These are phyloP conservation scores for Pseudotriccus pelzelni DNA, from an alignment of 2,797 vertebrate genomes.

Conservation along the genomic window DNA sequence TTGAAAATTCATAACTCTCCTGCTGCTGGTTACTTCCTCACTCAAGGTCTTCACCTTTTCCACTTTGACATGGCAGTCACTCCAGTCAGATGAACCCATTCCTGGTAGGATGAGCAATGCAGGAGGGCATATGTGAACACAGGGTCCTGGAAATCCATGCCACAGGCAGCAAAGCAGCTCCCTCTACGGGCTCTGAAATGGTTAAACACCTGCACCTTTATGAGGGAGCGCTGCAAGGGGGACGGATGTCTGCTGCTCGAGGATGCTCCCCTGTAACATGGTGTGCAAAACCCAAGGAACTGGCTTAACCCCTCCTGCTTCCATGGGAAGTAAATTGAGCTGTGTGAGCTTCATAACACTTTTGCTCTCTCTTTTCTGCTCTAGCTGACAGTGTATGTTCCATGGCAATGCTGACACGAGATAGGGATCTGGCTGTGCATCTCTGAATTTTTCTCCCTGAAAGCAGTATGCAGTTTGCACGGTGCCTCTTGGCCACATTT, in stretches of 20 bases:
- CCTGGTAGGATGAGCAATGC: fast-evolving
- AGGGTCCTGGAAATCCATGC: neutral
- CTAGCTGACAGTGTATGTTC: neutral
- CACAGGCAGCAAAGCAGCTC: constrained; percentile 36
- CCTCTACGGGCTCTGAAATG: neutral
- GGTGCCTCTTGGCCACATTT: neutral
- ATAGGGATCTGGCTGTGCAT: neutral
- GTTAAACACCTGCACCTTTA: neutral
- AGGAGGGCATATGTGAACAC: neutral
- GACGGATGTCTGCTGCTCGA: neutral
- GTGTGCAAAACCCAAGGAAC: neutral
- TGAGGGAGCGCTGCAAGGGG: neutral
- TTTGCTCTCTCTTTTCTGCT: neutral
- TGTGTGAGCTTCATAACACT: neutral
- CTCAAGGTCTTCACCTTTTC: neutral
- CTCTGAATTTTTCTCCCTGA: neutral
- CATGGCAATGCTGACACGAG: neutral
- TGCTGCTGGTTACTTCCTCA: neutral
- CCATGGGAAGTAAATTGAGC: neutral
- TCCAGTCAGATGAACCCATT: neutral
- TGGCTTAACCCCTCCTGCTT: neutral
- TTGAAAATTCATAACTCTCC: neutral
- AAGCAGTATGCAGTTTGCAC: neutral
- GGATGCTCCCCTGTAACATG: neutral
- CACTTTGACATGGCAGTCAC: neutral